Evolutionary conservation across 1,140 invertebrate genomes (phyloP).

Genomic region (Ceratina australensis): DNA sequence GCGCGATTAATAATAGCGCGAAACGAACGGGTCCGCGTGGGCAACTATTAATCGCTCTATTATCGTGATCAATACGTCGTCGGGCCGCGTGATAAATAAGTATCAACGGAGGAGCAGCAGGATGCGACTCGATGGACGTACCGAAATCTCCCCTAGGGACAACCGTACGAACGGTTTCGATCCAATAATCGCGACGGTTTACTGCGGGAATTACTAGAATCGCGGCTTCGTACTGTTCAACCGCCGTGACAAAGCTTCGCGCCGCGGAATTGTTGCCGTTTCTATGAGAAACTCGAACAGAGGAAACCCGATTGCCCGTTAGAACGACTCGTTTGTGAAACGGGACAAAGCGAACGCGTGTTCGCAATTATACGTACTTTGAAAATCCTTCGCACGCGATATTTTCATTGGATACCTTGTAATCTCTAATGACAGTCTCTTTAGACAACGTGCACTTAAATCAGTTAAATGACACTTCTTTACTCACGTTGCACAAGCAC

Average conservation of each 20-base stretch:
- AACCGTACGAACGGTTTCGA: not conserved
- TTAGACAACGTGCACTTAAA: no score
- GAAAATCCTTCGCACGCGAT: no score
- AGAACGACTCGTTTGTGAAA: no score
- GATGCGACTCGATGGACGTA: not conserved
- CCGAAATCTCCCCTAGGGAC: not conserved
- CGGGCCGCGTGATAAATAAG: not conserved
- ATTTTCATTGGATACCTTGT: no score
- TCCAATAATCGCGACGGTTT: no score
- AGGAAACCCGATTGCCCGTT: not conserved
- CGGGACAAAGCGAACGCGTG: not conserved
- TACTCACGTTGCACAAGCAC: no score
- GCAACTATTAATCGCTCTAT: constrained; percentile 36
- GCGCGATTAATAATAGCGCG: constrained; percentile 35
- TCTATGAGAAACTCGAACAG: not conserved
- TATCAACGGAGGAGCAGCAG: not conserved
- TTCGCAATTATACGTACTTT: not conserved
- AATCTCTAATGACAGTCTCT: no score
- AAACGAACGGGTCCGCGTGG: constrained; percentile 19
- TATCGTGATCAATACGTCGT: constrained; percentile 20
- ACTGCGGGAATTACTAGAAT: no score
- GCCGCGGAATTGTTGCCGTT: not conserved
- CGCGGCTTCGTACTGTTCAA: not conserved
- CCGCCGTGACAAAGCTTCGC: not conserved
- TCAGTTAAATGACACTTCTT: no score